Evolutionary conservation across 1,140 invertebrate genomes (phyloP).

Genomic region (Meteorus sp.): DNA sequence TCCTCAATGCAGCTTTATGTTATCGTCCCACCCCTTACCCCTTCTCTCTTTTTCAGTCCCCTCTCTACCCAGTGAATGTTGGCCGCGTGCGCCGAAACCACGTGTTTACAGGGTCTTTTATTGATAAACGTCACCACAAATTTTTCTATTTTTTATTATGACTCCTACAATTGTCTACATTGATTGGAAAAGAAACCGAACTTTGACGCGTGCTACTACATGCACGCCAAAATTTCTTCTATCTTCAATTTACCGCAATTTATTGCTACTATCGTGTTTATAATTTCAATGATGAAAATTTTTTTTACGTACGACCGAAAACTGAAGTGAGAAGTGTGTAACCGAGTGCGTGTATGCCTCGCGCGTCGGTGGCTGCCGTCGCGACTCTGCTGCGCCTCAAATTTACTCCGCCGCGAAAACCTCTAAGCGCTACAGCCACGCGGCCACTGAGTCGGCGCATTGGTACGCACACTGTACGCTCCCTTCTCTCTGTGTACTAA

Average conservation of each 20-base stretch:
- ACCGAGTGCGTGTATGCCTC: constrained; percentile 30
- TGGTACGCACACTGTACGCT: too few relatives aligned
- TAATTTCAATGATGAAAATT: too few relatives aligned
- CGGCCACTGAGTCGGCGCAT: constrained; percentile 59
- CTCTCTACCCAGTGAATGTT: constrained; percentile 25
- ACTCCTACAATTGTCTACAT: not conserved
- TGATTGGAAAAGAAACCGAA: too few relatives aligned
- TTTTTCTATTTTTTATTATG: constrained; percentile 5
- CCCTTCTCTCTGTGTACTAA: constrained; percentile 30
- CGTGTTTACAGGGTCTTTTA: constrained; percentile 37
- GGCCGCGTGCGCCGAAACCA: constrained; percentile 43
- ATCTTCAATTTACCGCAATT: not conserved
- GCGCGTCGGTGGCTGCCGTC: constrained; percentile 59
- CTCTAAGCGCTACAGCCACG: constrained; percentile 52
- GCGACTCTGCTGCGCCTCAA: constrained; percentile 55
- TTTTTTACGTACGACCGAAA: not conserved
- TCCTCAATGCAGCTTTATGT: not conserved
- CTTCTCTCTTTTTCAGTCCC: constrained; percentile 26
- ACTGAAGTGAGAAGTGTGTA: constrained; percentile 34
- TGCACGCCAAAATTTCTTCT: too few relatives aligned
- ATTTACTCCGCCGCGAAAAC: constrained; percentile 49
- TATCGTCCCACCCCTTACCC: constrained; percentile 17
- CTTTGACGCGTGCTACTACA: too few relatives aligned
- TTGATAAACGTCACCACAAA: constrained; percentile 20
- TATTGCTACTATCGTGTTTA: too few relatives aligned